Evolutionary conservation across 2,797 vertebrate species (phyloP), one percentile per base, ranked within the genome.

Genomic region (Adelosebastes latens): DNA sequence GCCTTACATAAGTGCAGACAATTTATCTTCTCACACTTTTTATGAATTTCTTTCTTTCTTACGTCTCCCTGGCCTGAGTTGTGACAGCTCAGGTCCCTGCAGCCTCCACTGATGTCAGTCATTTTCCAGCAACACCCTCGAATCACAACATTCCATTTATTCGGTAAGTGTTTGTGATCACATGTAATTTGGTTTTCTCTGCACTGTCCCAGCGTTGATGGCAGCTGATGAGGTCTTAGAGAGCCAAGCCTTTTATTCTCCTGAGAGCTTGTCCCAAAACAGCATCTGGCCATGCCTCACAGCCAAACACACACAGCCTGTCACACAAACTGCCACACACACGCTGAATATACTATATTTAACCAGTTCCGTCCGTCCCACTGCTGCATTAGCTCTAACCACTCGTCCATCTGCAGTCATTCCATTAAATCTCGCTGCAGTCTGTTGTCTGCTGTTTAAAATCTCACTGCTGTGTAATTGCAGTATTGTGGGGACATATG

Each of bases 191-290:
- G 77, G 52, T 89, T 91, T 90, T 85, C 77, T 83, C 78, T 83
- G 69, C 71, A 77, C 86, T 84, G 86, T 93, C 84, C 87, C 82
- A 69, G 80, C 77, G 79, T 86, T 87, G 90, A 92, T 91, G 92
- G 91, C 89, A 91, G 91, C 88, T 91, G 92, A 93, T 90, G 90
- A 92, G 89, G 90, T 92, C 88, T 90, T 75, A 80, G 70, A 82
- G 84, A 88, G 89, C 89, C 89, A 89, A 86, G 90, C 84, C 89
- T 92, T 92, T 93, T 86, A 89, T 92, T 93, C 92, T 88, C 90
- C 73, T 7, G 88, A 93, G 90, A 93, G 88, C 83, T 71, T 70
- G 87, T 93, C 93, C 92, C 91, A 88, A 90, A 94, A 93, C 92
- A 93, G 90, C 92, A 94, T 93, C 91, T 94, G 92, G 90, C 91